Evolutionary conservation across 2,113 vertebrate genomes (phyloP).

Genomic region (Microtus pennsylvanicus): DNA sequence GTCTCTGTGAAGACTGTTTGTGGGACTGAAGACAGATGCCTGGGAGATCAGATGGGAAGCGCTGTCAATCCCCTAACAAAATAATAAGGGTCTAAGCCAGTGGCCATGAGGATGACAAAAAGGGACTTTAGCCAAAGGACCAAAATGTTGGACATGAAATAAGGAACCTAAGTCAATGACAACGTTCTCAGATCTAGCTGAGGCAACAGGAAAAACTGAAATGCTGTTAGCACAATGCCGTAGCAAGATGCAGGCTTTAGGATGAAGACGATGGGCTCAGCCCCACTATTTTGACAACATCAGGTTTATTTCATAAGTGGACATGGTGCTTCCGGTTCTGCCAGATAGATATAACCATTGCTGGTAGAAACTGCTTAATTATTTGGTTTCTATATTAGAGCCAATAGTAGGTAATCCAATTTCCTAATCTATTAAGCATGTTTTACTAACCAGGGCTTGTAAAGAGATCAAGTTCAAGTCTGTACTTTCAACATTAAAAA

Average conservation of each 20-base stretch:
- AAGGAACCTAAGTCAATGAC: conserved; percentile 63
- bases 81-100: conserved; percentile 56
- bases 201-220: conserved; percentile 44
- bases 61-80: conserved; percentile 57
- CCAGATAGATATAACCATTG: background rate
- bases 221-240: conserved; percentile 12
- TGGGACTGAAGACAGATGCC: conserved; percentile 42
- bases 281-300: conserved; percentile 21
- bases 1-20: conserved; percentile 50
- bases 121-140: conserved; percentile 61
- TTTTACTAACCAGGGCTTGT: conserved; percentile 15
- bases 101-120: conserved; percentile 67
- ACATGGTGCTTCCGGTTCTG: background rate
- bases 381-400: conserved; percentile 7
- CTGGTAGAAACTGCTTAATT: background rate
- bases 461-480: conserved; percentile 34
- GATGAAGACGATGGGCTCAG: background rate
- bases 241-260: conserved; percentile 20
- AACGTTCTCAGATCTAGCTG: conserved; percentile 49
- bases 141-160: conserved; percentile 46
- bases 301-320: conserved; percentile 26
- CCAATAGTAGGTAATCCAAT: background rate
- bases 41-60: conserved; percentile 34
- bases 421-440: conserved; percentile 41
- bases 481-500: conserved; percentile 43